phyloP scores from a whole-genome alignment of 2,113 vertebrate species.

The Neolamprologus caudopunctatus region DNA sequence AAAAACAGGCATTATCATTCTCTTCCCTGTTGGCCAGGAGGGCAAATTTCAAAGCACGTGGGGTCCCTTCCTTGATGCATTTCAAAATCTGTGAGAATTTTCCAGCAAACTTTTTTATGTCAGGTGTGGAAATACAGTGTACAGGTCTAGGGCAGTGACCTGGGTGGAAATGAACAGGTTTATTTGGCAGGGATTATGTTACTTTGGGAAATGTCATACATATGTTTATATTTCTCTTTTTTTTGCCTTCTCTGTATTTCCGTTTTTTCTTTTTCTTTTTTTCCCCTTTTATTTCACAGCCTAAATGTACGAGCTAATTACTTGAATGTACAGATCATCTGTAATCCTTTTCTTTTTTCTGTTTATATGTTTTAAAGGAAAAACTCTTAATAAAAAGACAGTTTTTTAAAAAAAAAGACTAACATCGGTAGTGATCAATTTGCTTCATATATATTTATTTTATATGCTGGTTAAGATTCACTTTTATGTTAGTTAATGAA shows the following conservation, averaged over 20 bases:
- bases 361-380: fast-evolving
- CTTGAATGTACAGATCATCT: fast-evolving
- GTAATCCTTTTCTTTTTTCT: background rate
- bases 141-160: background rate
- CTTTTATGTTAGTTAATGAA: background rate
- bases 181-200: background rate
- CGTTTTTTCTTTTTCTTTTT: fast-evolving
- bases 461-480: fast-evolving
- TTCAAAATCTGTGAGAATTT: fast-evolving
- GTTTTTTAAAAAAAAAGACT: background rate
- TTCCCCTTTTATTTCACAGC: fast-evolving
- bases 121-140: background rate
- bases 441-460: background rate
- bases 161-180: fast-evolving
- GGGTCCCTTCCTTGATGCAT: background rate
- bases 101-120: fast-evolving
- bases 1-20: fast-evolving
- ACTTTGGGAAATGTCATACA: fast-evolving
- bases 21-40: background rate
- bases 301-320: background rate
- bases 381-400: background rate
- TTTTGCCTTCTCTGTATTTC: background rate
- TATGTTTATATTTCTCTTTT: fast-evolving
- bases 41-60: background rate
- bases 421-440: fast-evolving